Conservation (phyloP, 2,113 vertebrate species). For the Uria lomvia region DNA sequence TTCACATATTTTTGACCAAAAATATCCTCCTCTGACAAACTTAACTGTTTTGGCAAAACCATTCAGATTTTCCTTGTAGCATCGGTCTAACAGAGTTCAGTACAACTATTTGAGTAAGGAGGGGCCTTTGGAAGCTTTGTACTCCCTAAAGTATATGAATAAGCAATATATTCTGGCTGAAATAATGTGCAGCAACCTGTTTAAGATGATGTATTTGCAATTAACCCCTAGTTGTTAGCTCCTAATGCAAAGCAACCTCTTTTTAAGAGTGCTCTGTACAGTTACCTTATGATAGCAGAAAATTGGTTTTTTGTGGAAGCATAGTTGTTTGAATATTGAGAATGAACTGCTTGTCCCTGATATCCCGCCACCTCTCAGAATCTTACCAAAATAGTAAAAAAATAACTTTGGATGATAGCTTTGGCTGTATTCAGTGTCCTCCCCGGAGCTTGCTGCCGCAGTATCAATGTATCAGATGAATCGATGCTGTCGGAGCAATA, state of each 20-base stretch:
- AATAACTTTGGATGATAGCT: conserved; percentile 45
- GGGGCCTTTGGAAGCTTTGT: not conserved
- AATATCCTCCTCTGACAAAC: not conserved
- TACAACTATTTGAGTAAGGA: not conserved
- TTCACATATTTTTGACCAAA: not conserved
- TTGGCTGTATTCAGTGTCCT: conserved; percentile 48
- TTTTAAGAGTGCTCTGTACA: not conserved
- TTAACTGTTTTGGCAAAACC: not conserved
- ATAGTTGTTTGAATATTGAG: not conserved
- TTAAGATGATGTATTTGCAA: conserved; percentile 12
- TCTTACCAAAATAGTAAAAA: not conserved
- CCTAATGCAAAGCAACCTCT: not conserved
- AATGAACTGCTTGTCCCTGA: not conserved
- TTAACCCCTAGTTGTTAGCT: conserved; percentile 21
- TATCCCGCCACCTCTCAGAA: not conserved
- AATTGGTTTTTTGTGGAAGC: not conserved
- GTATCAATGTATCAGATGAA: conserved; percentile 73
- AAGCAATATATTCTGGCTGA: not conserved
- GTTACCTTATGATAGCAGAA: not conserved
- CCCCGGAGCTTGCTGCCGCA: conserved; percentile 43
- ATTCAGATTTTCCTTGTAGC: not conserved
- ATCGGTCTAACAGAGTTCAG: not conserved
- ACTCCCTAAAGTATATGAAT: not conserved
- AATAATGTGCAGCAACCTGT: not conserved
- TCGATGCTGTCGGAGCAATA: conserved; percentile 69